Evolutionary conservation across 2,797 vertebrate genomes (phyloP), one percentile per base, ranked within the genome.

Genomic region (Rousettus madagascariensis): DNA sequence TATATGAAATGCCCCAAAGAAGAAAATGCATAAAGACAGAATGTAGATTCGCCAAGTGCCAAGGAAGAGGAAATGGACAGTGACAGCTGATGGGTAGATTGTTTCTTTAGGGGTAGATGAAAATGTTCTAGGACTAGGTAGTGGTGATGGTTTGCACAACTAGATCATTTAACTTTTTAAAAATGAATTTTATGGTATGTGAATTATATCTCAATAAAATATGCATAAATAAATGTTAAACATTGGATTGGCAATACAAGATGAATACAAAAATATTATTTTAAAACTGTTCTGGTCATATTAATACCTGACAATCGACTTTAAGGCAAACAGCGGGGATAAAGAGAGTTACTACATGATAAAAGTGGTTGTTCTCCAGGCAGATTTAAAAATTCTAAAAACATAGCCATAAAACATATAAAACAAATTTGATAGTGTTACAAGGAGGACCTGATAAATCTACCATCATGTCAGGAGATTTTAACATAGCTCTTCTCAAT

Each of bases 381-480:
- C n/a, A 95, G 74, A 51, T 36, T 36, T 74, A 85, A 90, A 80
- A 90, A 36, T 51, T 78, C 51, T 84, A 51, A 65, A 97, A 95
- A 59, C 49, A 66, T 1, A 88, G 49, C n/a, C 80, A 86, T 72
- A 59, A 71, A 77, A 65, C 10, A 51, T 24, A 57, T 24, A 38
- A 78, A 43, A 28, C 36, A 77, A 85, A 77, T 65, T 3, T 51
- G 68, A 82, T 22, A 20, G 19, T 36, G 16, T 53, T 82, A 61
- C 15, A 68, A 63, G 26, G 41, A 94, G 9, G 12, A 80, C 49
- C 72, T 10, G 55, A 55, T 49, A 77, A 82, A 57, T n/a, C 74
- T 16, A 75, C 53, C 68, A 55, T 26, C 33, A 26, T 28, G 22
- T 71, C 61, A 94, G 68, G 71, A 91, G 55, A n/a, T 41, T 86